Evolutionary conservation across 2,113 vertebrate genomes (phyloP), one percentile per base, ranked within the genome.

Genomic region (Sceloporus undulatus): DNA sequence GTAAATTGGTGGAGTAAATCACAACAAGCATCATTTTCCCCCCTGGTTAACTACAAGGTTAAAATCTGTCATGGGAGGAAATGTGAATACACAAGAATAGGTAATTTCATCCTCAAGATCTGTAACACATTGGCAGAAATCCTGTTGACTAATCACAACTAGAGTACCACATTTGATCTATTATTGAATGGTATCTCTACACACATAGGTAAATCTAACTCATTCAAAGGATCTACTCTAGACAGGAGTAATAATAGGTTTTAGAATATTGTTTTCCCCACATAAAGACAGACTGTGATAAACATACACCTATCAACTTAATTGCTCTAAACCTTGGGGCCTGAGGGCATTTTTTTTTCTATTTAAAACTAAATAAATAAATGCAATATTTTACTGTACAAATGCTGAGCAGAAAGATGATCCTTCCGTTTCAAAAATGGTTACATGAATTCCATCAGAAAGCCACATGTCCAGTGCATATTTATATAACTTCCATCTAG

Each of bases 401-500:
- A 54, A 84, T 1, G 11, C 21, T 85, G 52, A 59, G 54, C 2
- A 75, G 52, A 38, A 74, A 27, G 5, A 75, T 38, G 71, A n/a
- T 1, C 6, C 48, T 34, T 84, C 56, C 29, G 23, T 42, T 34
- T 79, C 40, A 42, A 68, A 86, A 77, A 29, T 78, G 14, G 18
- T n/a, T 78, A 9, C 5, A 18, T 21, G 27, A 23, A 25, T 34
- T 34, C 1, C 68, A 79, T 29, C 85, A 86, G 29, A 38, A 68
- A 79, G 10, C 62, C 62, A 85, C 62, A 85, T 65, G n/a, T 65
- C 25, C 90, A 84, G 25, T 5, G 71, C 18, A 85, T 88, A 76
- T 56, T 85, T 91, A 80, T 13, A 11, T 68, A 25, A 77, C 68
- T 77, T 85, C 19, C 84, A 77, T 75, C 75, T 79, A 73, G 78